Evolutionary conservation across 2,113 vertebrate species (phyloP).

Genomic region (Zapornia atra): DNA sequence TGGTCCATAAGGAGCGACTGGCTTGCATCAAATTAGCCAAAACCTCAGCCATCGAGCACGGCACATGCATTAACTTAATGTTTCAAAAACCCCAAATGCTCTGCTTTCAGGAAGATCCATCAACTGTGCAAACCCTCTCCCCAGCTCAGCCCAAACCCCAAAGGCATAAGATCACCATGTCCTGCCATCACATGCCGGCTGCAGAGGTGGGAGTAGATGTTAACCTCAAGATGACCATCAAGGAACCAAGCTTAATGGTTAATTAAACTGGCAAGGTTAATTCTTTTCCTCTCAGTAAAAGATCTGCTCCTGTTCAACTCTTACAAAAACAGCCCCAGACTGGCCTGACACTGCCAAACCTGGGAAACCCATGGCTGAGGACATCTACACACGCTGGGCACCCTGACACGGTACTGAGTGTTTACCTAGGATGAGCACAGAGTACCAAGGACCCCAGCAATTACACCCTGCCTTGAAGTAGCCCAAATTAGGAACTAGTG

Average conservation of each 20-base stretch:
- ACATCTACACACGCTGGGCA: neutral
- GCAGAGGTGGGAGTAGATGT: neutral
- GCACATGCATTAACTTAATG: neutral
- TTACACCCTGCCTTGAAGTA: neutral
- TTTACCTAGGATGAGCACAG: neutral
- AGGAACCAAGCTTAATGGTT: neutral
- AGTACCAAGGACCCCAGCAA: neutral
- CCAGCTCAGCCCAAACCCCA: neutral
- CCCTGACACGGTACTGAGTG: neutral
- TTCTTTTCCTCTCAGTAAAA: neutral
- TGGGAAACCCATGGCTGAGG: neutral
- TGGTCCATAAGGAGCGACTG: neutral
- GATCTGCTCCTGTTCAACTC: neutral
- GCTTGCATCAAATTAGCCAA: neutral
- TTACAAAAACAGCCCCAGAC: neutral
- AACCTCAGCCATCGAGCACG: accelerated
- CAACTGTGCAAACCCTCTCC: neutral
- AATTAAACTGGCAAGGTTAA: neutral
- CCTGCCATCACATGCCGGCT: neutral
- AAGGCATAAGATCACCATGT: accelerated
- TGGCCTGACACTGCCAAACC: neutral
- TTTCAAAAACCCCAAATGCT: neutral
- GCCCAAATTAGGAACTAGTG: neutral
- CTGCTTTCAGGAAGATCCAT: neutral
- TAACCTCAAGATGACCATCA: neutral